Evolutionary conservation across 2,797 vertebrate genomes (phyloP).

Genomic region (Alca torda): DNA sequence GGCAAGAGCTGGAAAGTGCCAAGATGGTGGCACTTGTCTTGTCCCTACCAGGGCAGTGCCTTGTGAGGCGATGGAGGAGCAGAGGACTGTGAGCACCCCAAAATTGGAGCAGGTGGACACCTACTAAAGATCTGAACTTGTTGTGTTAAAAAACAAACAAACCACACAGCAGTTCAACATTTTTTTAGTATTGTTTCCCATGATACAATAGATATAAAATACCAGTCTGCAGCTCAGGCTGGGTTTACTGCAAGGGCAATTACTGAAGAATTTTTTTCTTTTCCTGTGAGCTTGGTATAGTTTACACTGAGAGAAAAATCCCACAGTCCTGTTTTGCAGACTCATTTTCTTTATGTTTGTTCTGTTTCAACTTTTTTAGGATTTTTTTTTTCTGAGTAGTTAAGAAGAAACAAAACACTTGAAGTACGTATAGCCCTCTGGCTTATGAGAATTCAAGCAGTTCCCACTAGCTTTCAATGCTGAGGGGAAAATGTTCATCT

Average conservation of each 20-base stretch:
- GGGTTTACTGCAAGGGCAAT: not conserved
- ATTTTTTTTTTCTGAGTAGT: not conserved
- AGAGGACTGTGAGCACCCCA: not conserved
- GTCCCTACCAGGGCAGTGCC: not conserved
- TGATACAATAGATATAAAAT: not conserved
- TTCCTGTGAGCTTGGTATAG: not conserved
- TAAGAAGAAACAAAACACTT: not conserved
- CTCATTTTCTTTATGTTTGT: not conserved
- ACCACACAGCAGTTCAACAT: not conserved
- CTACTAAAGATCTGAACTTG: not conserved
- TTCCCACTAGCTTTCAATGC: not conserved
- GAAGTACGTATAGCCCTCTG: not conserved
- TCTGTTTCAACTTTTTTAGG: not conserved
- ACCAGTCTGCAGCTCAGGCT: not conserved
- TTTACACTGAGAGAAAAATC: not conserved
- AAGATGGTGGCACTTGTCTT: fast-evolving
- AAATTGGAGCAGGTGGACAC: not conserved
- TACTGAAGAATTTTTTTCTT: not conserved
- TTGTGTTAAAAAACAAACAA: not conserved
- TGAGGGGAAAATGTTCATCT: not conserved
- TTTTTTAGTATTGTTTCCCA: not conserved
- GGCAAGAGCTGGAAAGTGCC: not conserved
- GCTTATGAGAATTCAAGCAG: not conserved
- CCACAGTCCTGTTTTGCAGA: not conserved
- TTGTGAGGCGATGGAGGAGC: not conserved